These are phyloP conservation scores for Dasypogon diadema DNA, from an alignment of 2,888 invertebrate genomes.

Conservation along the genomic window DNA sequence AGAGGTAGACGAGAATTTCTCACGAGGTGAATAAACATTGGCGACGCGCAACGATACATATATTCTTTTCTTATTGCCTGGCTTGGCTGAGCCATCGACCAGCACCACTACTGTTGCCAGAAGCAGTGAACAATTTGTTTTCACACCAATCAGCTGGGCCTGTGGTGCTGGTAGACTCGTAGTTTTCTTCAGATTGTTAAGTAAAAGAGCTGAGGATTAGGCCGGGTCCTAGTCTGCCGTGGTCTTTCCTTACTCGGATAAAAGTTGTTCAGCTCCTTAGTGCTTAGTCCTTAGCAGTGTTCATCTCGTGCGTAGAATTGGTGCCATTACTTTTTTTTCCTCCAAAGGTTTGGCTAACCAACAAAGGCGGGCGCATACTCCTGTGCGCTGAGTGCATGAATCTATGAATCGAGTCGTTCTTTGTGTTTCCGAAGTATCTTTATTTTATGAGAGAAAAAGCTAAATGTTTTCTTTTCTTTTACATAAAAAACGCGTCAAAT, in stretches of 20 bases:
- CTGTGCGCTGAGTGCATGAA: slow-evolving; percentile 1
- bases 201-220: background rate
- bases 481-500: too few species aligned
- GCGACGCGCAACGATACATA: background rate
- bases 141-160: slow-evolving; percentile 26
- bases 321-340: too few species aligned
- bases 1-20: slow-evolving; percentile 2
- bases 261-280: background rate
- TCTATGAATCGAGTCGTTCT: too few species aligned
- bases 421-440: too few species aligned
- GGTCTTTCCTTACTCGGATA: background rate
- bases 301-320: too few species aligned
- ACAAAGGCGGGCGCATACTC: slow-evolving; percentile 39
- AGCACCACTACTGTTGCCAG: background rate
- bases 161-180: too few species aligned
- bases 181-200: background rate
- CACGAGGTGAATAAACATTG: slow-evolving; percentile 8
- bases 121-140: slow-evolving; percentile 28
- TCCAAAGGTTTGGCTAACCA: background rate
- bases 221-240: background rate
- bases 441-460: too few species aligned
- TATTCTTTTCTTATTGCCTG: too few species aligned
- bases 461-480: too few species aligned
- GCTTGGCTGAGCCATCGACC: slow-evolving; percentile 13
- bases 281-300: too few species aligned